Evolutionary conservation across 2,797 vertebrate genomes (phyloP), one percentile per base, ranked within the genome.

Genomic region (Gymnoscopelus braueri): DNA sequence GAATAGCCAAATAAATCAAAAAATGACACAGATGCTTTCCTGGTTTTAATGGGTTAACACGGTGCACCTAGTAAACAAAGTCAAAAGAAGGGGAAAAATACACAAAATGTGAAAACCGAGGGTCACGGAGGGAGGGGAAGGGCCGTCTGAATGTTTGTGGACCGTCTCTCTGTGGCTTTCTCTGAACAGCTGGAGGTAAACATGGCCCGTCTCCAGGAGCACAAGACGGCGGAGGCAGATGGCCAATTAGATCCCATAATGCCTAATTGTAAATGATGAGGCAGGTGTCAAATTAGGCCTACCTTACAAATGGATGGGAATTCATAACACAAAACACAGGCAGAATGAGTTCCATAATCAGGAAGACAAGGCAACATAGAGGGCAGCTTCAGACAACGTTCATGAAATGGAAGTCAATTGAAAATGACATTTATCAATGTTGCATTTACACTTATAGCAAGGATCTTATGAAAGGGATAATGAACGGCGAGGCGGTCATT

Each of bases 191-290:
- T 84, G 82, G 82, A 89, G 71, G 66, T 70, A 77, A 87, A 87
- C 76, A 85, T 92, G 90, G 92, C 87, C 77, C 35, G 64, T 80
- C 71, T 94, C 90, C 92, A 93, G 89, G 69, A 91, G 68, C 83
- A 89, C 90, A 94, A 90, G 89, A 91, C 92, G 90, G 88, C 77
- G 69, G 73, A 81, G 86, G 86, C 93, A 95, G 92, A 93, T 94
- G 93, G 93, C 90, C 90, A 92, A 91, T 93, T 93, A 92, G 74
- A 84, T 84, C 90, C 86, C 86, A 93, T 91, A 91, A 93, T 90
- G 75, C 84, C 84, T 93, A 90, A 94, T 91, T 92, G 91, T 90
- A 93, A 93, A 93, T 92, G 85, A 92, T 92, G 91, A 93, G 91
- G 87, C 90, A 90, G 90, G 90, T 94, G 90, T 92, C 93, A 92